Evolutionary conservation across 1,140 invertebrate species (phyloP).

Genomic region (Nephotettix cincticeps): DNA sequence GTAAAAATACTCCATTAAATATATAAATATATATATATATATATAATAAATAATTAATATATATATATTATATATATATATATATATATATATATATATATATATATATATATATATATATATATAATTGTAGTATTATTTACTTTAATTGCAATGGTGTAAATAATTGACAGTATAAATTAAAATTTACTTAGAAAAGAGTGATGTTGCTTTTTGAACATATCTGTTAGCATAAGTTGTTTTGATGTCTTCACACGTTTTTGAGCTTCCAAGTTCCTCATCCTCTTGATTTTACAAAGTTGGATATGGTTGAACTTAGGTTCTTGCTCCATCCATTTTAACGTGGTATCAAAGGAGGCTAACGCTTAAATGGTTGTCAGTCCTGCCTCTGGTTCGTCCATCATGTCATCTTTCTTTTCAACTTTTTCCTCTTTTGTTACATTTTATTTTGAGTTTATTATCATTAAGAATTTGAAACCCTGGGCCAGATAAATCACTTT

Average conservation of each 20-base stretch:
- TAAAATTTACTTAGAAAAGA: not conserved
- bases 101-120: no score
- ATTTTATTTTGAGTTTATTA: not conserved
- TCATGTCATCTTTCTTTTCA: not conserved
- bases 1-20: no score
- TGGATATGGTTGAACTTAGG: not conserved
- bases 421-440: not conserved
- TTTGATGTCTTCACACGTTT: not conserved
- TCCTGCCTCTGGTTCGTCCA: no score
- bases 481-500: not conserved
- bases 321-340: not conserved
- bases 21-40: no score
- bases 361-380: not conserved
- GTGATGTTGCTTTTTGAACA: not conserved
- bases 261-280: not conserved
- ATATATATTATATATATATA: no score
- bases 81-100: no score
- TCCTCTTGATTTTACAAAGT: not conserved
- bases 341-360: not conserved
- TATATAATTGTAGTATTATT: not conserved
- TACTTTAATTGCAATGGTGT: not conserved
- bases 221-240: no score
- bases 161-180: not conserved
- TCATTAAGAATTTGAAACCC: not conserved
- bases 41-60: no score